These are phyloP conservation scores for Drosophila kurseongensis DNA, from an alignment of 1,140 invertebrate species.

Conservation along the genomic window DNA sequence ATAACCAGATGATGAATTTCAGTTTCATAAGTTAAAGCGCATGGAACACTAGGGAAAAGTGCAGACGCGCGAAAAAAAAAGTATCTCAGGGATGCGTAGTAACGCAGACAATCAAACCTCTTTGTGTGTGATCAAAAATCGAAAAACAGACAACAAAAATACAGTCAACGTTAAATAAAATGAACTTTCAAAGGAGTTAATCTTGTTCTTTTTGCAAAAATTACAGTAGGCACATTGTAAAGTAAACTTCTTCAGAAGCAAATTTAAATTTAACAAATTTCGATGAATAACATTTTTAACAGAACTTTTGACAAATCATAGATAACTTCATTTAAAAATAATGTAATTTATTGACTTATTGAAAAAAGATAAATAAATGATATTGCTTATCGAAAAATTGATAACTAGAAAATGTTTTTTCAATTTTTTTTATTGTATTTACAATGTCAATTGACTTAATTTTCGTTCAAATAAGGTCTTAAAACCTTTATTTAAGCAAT, in stretches of 20 bases:
- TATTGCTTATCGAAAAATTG: background rate
- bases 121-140: constrained; percentile 32
- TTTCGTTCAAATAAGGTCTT: too few species aligned
- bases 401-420: background rate
- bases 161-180: background rate
- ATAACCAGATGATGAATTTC: constrained; percentile 54
- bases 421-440: background rate
- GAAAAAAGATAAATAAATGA: background rate
- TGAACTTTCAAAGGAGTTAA: background rate
- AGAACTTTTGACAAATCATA: too few species aligned
- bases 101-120: constrained; percentile 30
- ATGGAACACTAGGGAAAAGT: constrained; percentile 1
- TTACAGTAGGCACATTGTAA: background rate
- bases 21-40: constrained; percentile 3
- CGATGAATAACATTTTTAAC: too few species aligned
- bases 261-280: background rate
- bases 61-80: constrained; percentile 26
- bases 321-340: too few species aligned
- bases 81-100: constrained; percentile 38
- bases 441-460: background rate
- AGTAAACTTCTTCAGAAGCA: background rate
- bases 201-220: background rate
- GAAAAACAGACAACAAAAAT: constrained; percentile 14
- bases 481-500: too few species aligned
- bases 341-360: too few species aligned